Percentiles rank a stretch among this genome's conserved stretches.
Conservation (phyloP, 2,888 invertebrate species). For the Eupeodes luniger region DNA sequence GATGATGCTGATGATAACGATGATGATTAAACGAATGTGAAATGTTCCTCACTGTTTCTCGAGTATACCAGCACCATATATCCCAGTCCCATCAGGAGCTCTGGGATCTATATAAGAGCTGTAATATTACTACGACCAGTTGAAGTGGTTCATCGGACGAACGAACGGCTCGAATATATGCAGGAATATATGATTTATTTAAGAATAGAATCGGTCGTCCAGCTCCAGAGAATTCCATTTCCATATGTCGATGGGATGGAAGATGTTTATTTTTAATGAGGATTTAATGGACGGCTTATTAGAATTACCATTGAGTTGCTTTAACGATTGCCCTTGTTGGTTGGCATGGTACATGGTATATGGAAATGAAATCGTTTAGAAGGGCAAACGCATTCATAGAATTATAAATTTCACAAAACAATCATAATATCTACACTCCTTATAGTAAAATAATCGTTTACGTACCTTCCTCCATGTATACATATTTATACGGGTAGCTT, state of each 20-base stretch:
- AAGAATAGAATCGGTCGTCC: conserved; percentile 33
- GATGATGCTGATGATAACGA: conserved; percentile 40
- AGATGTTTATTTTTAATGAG: conserved; percentile 76
- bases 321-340: conserved; percentile 50
- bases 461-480: too few species aligned
- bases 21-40: conserved; percentile 73
- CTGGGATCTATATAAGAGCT: background rate
- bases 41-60: conserved; percentile 39
- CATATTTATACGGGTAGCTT: background rate
- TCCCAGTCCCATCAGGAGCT: background rate
- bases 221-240: background rate
- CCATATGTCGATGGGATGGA: conserved; percentile 11
- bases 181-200: conserved; percentile 57
- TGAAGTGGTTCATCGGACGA: conserved; percentile 52
- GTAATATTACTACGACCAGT: conserved; percentile 29
- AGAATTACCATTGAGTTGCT: conserved; percentile 70
- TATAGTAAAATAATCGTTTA: background rate
- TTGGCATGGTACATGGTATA: background rate
- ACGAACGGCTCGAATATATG: background rate
- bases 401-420: conserved; percentile 58
- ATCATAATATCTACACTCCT: conserved; percentile 13
- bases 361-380: conserved; percentile 42
- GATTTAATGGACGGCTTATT: conserved; percentile 72
- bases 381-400: conserved; percentile 9
- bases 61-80: conserved; percentile 25